Evolutionary conservation across 2,888 invertebrate genomes (phyloP).

Genomic region (Amphipyra tragopoginis): DNA sequence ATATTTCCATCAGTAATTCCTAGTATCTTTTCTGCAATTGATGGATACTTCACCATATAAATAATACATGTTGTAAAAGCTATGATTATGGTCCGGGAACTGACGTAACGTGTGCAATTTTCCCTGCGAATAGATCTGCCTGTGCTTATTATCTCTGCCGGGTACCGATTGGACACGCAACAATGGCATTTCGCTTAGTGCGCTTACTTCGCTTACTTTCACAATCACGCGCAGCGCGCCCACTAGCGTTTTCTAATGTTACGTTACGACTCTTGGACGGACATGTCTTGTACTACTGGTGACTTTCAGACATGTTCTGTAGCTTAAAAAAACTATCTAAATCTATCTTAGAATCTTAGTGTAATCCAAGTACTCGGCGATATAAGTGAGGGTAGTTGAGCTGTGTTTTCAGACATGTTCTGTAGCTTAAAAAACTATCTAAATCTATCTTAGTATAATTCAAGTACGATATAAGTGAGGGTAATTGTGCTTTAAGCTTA

Average conservation of each 20-base stretch:
- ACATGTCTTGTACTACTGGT: conserved; percentile 4
- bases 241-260: conserved; percentile 71
- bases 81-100: conserved; percentile 26
- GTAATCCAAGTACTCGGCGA: too few species aligned
- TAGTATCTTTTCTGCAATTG: conserved; percentile 20
- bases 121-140: conserved; percentile 34
- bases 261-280: conserved; percentile 12
- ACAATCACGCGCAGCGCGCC: conserved; percentile 73
- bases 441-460: too few species aligned
- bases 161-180: conserved; percentile 69
- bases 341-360: too few species aligned
- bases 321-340: too few species aligned
- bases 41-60: conserved; percentile 23
- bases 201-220: conserved; percentile 86
- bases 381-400: too few species aligned
- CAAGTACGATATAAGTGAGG: too few species aligned
- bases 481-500: too few species aligned
- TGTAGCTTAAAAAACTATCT: too few species aligned
- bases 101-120: conserved; percentile 51
- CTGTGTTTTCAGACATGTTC: too few species aligned
- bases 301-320: too few species aligned
- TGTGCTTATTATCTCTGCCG: conserved; percentile 46
- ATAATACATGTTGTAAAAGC: conserved; percentile 35
- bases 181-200: conserved; percentile 71
- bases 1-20: conserved; percentile 14